A percentile compares a stretch with the other conserved stretches of the same genome.
Evolutionary conservation across 2,113 vertebrate genomes (phyloP).

Genomic region (Monopterus albus): DNA sequence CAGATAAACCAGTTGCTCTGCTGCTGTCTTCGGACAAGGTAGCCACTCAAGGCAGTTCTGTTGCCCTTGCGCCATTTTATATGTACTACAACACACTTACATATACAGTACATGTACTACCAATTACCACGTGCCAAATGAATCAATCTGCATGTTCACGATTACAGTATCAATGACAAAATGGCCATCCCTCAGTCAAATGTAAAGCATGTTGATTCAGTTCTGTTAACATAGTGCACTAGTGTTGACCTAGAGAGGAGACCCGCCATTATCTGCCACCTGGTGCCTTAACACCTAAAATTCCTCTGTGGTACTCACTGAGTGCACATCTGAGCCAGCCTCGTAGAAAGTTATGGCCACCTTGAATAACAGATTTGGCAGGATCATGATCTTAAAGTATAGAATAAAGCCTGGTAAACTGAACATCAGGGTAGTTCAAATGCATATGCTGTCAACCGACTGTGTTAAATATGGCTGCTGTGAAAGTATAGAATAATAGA

Average conservation of each 20-base stretch:
- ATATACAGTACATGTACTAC: no score
- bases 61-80: no score
- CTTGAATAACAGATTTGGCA: background rate
- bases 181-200: background rate
- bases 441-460: background rate
- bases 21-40: no score
- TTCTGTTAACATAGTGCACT: background rate
- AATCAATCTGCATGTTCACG: no score
- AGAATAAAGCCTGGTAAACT: slow-evolving; percentile 7
- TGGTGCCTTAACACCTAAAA: background rate
- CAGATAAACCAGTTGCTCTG: no score
- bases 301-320: background rate
- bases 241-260: background rate
- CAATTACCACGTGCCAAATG: no score
- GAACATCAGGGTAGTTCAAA: background rate
- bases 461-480: background rate
- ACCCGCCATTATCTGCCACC: background rate
- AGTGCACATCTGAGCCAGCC: slow-evolving; percentile 6
- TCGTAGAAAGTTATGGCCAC: background rate
- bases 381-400: background rate
- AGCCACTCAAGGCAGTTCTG: no score
- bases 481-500: background rate
- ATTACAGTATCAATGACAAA: background rate
- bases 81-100: no score
- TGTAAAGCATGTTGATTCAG: background rate